phyloP scores from a whole-genome alignment of 30 jellyfish, hydroid and myxozoan genomes.

The Chrysaora quinquecirrha region DNA sequence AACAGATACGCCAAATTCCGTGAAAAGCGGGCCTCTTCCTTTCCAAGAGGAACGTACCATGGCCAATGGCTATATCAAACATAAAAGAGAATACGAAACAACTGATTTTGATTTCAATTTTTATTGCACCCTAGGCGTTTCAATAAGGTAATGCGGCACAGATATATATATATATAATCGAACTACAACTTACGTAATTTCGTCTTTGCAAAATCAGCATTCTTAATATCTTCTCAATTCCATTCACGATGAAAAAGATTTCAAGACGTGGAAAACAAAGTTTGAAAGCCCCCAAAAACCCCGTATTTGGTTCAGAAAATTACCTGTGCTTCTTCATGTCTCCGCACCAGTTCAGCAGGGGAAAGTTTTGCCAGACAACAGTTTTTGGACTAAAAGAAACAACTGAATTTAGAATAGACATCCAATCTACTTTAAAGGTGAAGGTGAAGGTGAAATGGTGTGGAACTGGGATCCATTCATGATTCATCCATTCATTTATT shows the following conservation, averaged over 20 bases:
- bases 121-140: not conserved
- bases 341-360: conserved; percentile 74
- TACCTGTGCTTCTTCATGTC: conserved; percentile 98
- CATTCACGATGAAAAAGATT: conserved; percentile 94
- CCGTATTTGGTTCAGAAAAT: not conserved
- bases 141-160: not conserved
- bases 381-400: conserved; percentile 74
- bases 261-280: conserved; percentile 72
- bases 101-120: not conserved
- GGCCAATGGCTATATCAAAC: conserved; percentile 84
- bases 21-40: conserved; percentile 82
- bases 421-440: no score
- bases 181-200: conserved; percentile 74
- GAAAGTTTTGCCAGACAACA: conserved; percentile 83
- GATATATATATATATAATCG: not conserved
- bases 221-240: conserved; percentile 89
- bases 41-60: conserved; percentile 96
- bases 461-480: no score
- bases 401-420: not conserved
- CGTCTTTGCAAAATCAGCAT: conserved; percentile 93
- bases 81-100: not conserved
- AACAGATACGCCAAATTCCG: conserved; percentile 95
- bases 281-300: not conserved
- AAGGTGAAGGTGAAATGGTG: not conserved
- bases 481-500: not conserved